phyloP scores from a whole-genome alignment of 2,113 vertebrate genomes.

The Ctenodactylus gundi region DNA sequence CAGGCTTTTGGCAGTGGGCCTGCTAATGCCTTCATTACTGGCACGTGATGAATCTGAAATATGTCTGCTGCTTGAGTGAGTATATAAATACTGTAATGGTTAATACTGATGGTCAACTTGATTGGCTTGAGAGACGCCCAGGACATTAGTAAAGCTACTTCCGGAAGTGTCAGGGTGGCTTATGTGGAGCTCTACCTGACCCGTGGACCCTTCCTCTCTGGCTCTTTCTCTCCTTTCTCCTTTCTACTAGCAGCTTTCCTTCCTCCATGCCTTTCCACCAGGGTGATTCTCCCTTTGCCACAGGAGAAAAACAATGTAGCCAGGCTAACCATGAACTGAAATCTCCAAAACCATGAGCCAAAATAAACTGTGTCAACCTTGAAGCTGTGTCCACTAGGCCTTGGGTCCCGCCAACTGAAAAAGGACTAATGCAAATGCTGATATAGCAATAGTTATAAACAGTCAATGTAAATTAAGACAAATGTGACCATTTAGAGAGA shows the following conservation, averaged over 20 bases:
- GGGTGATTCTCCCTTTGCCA: background rate
- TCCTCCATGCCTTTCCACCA: background rate
- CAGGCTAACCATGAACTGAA: background rate
- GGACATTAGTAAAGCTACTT: background rate
- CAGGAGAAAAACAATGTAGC: background rate
- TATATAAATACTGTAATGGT: background rate
- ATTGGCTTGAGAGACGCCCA: background rate
- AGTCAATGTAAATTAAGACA: background rate
- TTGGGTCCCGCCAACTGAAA: background rate
- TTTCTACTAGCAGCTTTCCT: background rate
- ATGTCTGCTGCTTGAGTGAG: slow-evolving; percentile 6
- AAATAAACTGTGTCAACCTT: background rate
- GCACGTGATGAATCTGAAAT: background rate
- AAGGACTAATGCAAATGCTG: background rate
- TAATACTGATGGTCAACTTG: background rate
- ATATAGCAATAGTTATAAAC: background rate
- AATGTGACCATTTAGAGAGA: background rate
- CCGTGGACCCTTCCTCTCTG: background rate
- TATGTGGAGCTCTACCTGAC: background rate
- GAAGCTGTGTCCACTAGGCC: background rate
- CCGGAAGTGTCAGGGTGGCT: background rate
- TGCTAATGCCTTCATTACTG: too few relatives aligned
- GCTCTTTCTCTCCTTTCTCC: background rate
- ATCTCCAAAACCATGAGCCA: background rate
- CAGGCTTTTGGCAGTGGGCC: too few relatives aligned